Evolutionary conservation across 2,888 invertebrate genomes (phyloP).

Genomic region (Pyrrhia umbra): DNA sequence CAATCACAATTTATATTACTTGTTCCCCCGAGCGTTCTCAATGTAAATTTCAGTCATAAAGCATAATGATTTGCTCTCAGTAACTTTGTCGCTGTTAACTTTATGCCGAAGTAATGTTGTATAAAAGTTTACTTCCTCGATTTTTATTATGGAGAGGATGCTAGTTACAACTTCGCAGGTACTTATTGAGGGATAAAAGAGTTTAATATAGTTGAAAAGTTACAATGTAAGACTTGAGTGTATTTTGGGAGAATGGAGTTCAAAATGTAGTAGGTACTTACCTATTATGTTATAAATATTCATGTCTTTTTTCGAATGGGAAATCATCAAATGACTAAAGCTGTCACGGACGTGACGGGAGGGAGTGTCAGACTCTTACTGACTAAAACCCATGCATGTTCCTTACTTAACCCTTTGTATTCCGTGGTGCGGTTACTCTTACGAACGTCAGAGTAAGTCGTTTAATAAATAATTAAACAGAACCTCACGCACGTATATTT

Average conservation of each 20-base stretch:
- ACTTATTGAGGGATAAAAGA: constrained; percentile 22
- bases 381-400: too few species aligned
- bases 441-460: too few species aligned
- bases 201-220: constrained; percentile 8
- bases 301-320: too few species aligned
- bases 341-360: too few species aligned
- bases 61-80: constrained; percentile 72
- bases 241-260: not conserved
- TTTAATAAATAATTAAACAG: too few species aligned
- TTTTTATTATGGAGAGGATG: constrained; percentile 28
- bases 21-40: constrained; percentile 66
- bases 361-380: too few species aligned
- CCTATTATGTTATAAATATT: too few species aligned
- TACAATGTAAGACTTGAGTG: not conserved
- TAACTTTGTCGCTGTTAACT: constrained; percentile 53
- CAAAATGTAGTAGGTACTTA: too few species aligned
- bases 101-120: constrained; percentile 45
- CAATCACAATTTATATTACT: constrained; percentile 71
- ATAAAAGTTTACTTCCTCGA: constrained; percentile 48
- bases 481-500: too few species aligned
- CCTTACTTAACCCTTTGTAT: too few species aligned
- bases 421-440: too few species aligned
- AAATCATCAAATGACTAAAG: too few species aligned
- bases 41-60: constrained; percentile 72
- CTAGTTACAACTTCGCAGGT: constrained; percentile 39